Evolutionary conservation across 2,113 vertebrate species (phyloP), one percentile per base, ranked within the genome.

Genomic region (Rallus limicola): DNA sequence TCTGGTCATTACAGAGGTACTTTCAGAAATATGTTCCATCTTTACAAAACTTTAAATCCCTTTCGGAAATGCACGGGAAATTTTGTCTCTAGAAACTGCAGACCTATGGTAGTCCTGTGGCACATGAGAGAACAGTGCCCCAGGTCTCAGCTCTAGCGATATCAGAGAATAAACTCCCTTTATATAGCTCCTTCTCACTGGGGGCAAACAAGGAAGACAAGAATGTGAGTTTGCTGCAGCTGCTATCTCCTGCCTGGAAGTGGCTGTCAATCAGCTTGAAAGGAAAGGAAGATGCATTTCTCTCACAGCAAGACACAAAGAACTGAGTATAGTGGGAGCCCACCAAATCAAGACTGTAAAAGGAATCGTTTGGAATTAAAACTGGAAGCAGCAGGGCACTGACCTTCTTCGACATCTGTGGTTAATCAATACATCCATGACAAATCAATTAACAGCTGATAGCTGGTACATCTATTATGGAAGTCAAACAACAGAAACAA

Each of bases 191-290:
- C 74, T 70, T 84, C 70, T 94, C 92, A 96, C 77, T 89, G 84
- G 78, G 81, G 86, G 65, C 74, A 92, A 92, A 89, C 83, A 86
- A 71, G 58, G 28, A 64, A 89, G 40, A 93, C 62, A 65, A 93
- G 82, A 68, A 80, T 34, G 58, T 70, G 77, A 86, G 58, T 65
- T 88, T 92, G 53, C 25, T 79, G 59, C 83, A 82, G 83, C 77
- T 91, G 74, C 62, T 89, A 15, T 92, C 86, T 93, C 55, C 86
- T 91, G 53, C 65, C 67, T 77, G 77, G 69, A 86, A 93, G 29
- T 78, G 42, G 20, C 86, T 96, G 93, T 91, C 92, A 93, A 76
- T 92, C 86, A 95, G 25, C 63, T 86, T 87, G 86, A 94, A 95
- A 94, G 53, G 70, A 84, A 83, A 60, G 44, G 48, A 88, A 72